phyloP scores from a whole-genome alignment of 2,888 invertebrate genomes.

The Steromphala cineraria region DNA sequence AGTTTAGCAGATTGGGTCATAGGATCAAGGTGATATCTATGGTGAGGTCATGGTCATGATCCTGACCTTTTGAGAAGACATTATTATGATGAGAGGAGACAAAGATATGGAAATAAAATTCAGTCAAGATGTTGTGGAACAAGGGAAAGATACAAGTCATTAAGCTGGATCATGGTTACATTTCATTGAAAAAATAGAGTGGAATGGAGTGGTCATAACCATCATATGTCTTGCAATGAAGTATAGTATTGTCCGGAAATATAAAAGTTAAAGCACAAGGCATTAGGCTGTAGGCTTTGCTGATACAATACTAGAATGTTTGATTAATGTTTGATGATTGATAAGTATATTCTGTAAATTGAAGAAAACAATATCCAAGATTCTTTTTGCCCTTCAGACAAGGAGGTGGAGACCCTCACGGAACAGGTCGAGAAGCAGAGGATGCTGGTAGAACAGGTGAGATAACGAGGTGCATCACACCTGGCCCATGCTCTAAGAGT shows the following conservation, averaged over 20 bases:
- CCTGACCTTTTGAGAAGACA: not conserved
- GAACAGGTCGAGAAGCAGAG: constrained; percentile 57
- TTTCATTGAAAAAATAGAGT: too few relatives aligned
- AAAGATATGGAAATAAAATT: not conserved
- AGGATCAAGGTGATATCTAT: not conserved
- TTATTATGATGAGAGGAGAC: not conserved
- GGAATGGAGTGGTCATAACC: too few relatives aligned
- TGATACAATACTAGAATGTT: too few relatives aligned
- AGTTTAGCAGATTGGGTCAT: not conserved
- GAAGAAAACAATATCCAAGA: not conserved
- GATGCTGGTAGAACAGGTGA: constrained; percentile 62
- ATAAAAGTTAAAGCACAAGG: too few relatives aligned
- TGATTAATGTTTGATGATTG: too few relatives aligned
- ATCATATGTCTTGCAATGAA: too few relatives aligned
- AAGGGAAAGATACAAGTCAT: too few relatives aligned
- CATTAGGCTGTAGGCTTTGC: too few relatives aligned
- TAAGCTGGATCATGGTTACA: too few relatives aligned
- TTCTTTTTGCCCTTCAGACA: constrained; percentile 42
- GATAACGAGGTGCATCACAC: not conserved
- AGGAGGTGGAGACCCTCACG: constrained; percentile 52
- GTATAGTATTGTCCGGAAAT: too few relatives aligned
- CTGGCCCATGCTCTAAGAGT: not conserved
- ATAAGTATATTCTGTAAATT: too few relatives aligned
- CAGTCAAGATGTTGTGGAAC: too few relatives aligned
- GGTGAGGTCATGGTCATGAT: not conserved